Base-by-base conservation (phyloP, 1,140 invertebrate species). In the Brachionus rubens region DNA sequence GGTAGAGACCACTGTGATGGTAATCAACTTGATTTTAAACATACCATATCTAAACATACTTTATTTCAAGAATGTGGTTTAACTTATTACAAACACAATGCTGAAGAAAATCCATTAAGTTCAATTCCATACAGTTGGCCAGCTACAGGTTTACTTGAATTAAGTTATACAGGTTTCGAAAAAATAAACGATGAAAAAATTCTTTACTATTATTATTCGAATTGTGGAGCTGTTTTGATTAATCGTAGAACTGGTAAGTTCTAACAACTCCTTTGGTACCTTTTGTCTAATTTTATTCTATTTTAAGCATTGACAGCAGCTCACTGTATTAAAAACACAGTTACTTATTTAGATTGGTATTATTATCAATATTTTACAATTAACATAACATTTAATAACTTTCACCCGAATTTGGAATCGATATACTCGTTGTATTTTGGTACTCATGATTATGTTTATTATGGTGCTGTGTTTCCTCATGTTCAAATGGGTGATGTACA, bases 1-100 rank as follows among this genome's bases (percentile, higher is more conserved):
- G 68, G 68, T 14, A 30, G 26, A 50, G 68, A 72, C 26, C 46
- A 72, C 14, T 72, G 68, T 72, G 68, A 72, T 40, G 68, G 68
- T 72, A 33, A 19, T 46, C 3, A 46, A 9, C 33, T 36, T 56
- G 3, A 10, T 33, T 21, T 6, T 56, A 9, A 56, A 33, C 6
- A 46, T 7, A 7, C 14, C 9, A 46, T 7, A 46, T 7, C 3
- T 46, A 7, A 14, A 46, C 14, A 46, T 7, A 7, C 41, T 43
- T 41, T 43, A 3, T 30, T 59, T 41, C 5, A 41, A 72, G 68
- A 72, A 54, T 72, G 68, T 21, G 68, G 68, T 54, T 14, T 50
- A 6, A 50, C 46, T 40, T 50, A 33, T 50, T 72, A n/a, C 50
- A 30, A 30, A 40, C 7, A 48, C 10, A 72, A 48, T 54, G 46